Base-by-base conservation (phyloP, 2,797 vertebrate genomes). In the Xiphophorus birchmanni region DNA sequence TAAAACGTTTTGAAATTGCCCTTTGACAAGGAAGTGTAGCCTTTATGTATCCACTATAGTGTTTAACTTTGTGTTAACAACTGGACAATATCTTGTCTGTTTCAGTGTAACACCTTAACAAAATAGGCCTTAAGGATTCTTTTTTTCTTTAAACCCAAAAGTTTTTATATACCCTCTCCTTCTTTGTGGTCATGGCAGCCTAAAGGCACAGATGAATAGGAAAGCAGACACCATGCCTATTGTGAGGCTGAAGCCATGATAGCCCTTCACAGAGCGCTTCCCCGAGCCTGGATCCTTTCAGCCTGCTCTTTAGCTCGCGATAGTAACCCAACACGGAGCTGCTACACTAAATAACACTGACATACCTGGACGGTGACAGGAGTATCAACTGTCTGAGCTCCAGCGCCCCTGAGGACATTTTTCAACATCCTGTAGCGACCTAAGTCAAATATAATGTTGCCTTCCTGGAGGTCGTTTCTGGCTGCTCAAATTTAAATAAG, bases 221-320 rank as follows among this genome's bases (percentile, higher is more conserved):
- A 92, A 95, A 95, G 78, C 83, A 88, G 94, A 94, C 93, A 95
- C 93, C 94, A 73, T 65, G 81, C 44, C 90, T 77, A 93, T 94
- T 95, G 91, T 93, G 84, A 87, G 75, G 63, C 82, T 73, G 78
- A 81, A 86, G 86, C 91, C 86, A 90, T 88, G 89, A 92, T 93
- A 94, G 92, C 85, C 90, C 79, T 87, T 84, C 17, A 73, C 82
- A 73, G 87, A 82, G 85, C 40, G 2, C 84, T 79, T 78, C 73
- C 77, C 82, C 50, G 82, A 86, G 85, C 67, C 80, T 80, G 85
- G 89, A 91, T 88, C 88, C 88, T 90, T 91, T 90, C 88, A 88
- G 80, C 76, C 71, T 52, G 86, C 85, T 90, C 87, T 83, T 65
- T 79, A 87, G 80, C 88, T 78, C 87, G 73, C 76, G 23, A 15